Base-by-base conservation (phyloP, 2,113 vertebrate species). In the Oncorhynchus keta region DNA sequence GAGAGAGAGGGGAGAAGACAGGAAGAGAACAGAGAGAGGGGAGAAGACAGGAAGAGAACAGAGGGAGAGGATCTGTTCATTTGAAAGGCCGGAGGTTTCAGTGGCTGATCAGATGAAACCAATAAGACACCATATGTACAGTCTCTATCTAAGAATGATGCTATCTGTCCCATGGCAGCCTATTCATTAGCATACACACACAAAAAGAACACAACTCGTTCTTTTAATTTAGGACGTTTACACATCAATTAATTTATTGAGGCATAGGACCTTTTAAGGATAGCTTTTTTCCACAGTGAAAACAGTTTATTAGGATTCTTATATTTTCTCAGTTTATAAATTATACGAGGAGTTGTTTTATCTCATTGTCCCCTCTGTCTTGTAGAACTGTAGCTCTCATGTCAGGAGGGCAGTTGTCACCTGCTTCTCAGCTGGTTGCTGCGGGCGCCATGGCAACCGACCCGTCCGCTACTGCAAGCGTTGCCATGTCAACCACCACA, bases 401-500 rank as follows among this genome's bases (percentile, higher is more conserved):
- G 98, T 99, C 51, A 93, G 97, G 74, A 95, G 98, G 83, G 98
- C 98, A 0, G 97, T 99, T 2, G 98, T 99, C 86, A 99, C 98
- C 1, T 99, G 98, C 93, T 99, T 99, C 92, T 99, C 98, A 2
- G 98, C 97, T 0, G 97, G 97, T 83, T 99, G 98, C 94, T 99
- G 98, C 2, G 97, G 95, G 89, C 97, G 96, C 76, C 97, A 99
- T 66, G 98, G 98, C 82, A 99, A 99, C 93, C 89, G 97, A 83
- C 98, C 97, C 0, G 98, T 99, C 87, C 96, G 98, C 83, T 99
- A 99, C 79, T 99, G 98, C 93, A 97, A 96, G 82, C 94, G 97
- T 84, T 99, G 98, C 90, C 98, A 99, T 93, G 98, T 97, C 2
- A 99, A 99, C 90, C 97, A 99, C 84, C 98, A 99, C 88, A 99